phyloP scores from a whole-genome alignment of 1,140 invertebrate genomes.

The Drepana arcuata region DNA sequence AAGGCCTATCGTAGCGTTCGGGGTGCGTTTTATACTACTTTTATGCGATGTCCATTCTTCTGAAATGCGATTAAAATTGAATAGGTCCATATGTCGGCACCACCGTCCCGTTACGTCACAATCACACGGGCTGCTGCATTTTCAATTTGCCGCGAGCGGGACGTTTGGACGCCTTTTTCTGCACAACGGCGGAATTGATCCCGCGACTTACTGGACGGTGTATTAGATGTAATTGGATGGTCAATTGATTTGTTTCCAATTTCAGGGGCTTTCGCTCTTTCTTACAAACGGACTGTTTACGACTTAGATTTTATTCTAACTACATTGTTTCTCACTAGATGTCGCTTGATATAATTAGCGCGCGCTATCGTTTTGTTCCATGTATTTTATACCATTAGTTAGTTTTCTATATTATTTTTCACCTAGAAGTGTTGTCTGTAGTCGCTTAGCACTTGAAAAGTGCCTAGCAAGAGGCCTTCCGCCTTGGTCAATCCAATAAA shows the following conservation, averaged over 20 bases:
- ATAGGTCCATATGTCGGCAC: constrained; percentile 64
- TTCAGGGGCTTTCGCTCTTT: constrained; percentile 13
- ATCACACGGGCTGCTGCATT: constrained; percentile 65
- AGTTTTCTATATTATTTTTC: too few relatives aligned
- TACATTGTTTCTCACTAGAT: too few relatives aligned
- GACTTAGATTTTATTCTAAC: too few relatives aligned
- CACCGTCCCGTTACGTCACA: constrained; percentile 57
- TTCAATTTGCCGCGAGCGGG: constrained; percentile 66
- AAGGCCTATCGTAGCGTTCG: constrained; percentile 33
- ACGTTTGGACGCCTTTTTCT: constrained; percentile 64
- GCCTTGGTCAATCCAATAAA: too few relatives aligned
- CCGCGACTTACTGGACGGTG: constrained; percentile 51
- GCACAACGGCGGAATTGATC: constrained; percentile 62
- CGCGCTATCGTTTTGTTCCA: too few relatives aligned
- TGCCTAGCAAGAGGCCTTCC: too few relatives aligned
- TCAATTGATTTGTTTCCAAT: constrained; percentile 51
- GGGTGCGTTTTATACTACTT: constrained; percentile 59
- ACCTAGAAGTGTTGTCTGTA: too few relatives aligned
- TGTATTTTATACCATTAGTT: too few relatives aligned
- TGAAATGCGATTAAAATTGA: constrained; percentile 71
- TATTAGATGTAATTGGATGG: constrained; percentile 48
- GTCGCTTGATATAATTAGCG: too few relatives aligned
- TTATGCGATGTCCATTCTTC: constrained; percentile 66
- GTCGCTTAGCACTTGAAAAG: too few relatives aligned
- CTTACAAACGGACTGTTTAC: too few relatives aligned